phyloP scores from a whole-genome alignment of 2,113 vertebrate genomes.

The Rhynchomys soricoides region DNA sequence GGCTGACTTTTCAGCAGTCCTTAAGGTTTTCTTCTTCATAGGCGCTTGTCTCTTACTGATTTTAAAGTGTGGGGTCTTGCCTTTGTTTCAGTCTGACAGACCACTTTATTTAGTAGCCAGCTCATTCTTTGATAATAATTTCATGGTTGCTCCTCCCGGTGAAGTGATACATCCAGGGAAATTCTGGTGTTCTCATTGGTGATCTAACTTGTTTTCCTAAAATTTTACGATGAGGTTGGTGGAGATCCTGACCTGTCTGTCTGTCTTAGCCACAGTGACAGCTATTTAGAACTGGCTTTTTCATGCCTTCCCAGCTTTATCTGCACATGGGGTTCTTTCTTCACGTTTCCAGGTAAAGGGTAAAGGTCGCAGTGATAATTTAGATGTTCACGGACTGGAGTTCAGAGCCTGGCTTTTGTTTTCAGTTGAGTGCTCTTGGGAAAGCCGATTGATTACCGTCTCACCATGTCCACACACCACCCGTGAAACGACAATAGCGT shows the following conservation, averaged over 20 bases:
- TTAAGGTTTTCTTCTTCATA: not conserved
- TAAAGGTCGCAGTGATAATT: not conserved
- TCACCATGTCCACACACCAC: not conserved
- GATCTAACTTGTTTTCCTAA: constrained; percentile 39
- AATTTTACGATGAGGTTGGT: constrained; percentile 15
- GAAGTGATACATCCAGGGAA: not conserved
- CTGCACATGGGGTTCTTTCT: not conserved
- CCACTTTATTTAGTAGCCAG: not conserved
- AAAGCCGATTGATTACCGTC: not conserved
- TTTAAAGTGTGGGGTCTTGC: not conserved
- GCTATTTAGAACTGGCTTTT: not conserved
- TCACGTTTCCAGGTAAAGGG: not conserved
- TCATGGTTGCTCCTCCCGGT: not conserved
- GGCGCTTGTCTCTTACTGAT: not conserved
- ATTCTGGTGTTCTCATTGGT: not conserved
- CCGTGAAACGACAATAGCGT: not conserved
- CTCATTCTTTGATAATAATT: not conserved
- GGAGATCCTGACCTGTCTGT: not conserved
- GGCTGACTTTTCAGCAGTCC: not conserved
- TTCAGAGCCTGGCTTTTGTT: not conserved
- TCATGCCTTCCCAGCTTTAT: not conserved
- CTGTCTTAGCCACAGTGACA: not conserved
- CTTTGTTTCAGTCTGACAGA: constrained; percentile 17
- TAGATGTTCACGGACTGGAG: not conserved
- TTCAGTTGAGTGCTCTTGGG: not conserved